Evolutionary conservation across 2,113 vertebrate genomes (phyloP), one percentile per base, ranked within the genome.

Genomic region (Dicaeum eximium): DNA sequence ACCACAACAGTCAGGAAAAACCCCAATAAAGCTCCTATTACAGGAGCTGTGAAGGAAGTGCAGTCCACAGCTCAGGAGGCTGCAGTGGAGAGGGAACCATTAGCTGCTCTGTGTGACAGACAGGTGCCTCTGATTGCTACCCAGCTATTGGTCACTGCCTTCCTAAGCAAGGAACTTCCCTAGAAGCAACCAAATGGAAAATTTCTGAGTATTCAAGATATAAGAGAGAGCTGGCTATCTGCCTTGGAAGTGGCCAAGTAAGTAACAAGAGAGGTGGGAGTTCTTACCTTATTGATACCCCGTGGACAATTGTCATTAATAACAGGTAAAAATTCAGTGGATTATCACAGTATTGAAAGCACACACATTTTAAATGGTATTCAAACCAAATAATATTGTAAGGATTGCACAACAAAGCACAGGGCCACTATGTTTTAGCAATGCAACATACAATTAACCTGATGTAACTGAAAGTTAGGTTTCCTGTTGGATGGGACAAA

Each of bases 21-120:
- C 2, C 0, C 10, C 13, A 19, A 5, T 21, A 60, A 80, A 77
- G 2, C 21, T 77, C 13, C 19, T 67, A 0, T 40, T 42, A 31
- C 5, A 44, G 31, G 53, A 53, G 18, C 23, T 54, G 9, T 50
- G 27, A 51, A 44, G 64, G 30, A 92, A 79, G 56, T 28, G 7
- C 8, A 44, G 33, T 50, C 17, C 30, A 44, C 25, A 62, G 8
- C 10, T 66, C 57, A n/a, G 42, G 20, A 74, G 20, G 47, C 1
- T 71, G 16, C 9, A 42, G 47, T 11, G 4, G 15, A n/a, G 40
- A 42, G 33, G 47, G 37, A 87, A 16, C 5, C 14, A 37, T 51
- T 19, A 40, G 16, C 30, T 82, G 10, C 25, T 75, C 16, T 23
- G 2, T 57, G 30, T 48, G 61, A 50, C 18, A 64, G 22, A n/a